A percentile compares a stretch with the other conserved stretches of the same genome.
Conservation (phyloP, 2,888 invertebrate genomes). For the Cosmia pyralina region DNA sequence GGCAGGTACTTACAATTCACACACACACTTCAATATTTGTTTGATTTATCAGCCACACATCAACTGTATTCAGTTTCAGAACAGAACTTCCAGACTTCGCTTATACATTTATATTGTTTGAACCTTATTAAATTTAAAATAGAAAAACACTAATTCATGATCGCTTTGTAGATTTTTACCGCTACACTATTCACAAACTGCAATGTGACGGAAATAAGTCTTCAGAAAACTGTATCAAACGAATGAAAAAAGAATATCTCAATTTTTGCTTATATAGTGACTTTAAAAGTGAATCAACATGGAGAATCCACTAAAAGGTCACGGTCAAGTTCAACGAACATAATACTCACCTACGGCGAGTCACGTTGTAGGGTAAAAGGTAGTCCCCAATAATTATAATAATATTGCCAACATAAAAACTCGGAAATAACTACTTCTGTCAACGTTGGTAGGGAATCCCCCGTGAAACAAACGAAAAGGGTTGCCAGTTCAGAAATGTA, state of each 20-base stretch:
- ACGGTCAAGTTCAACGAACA: too few relatives aligned
- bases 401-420: background rate
- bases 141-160: background rate
- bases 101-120: background rate
- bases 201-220: background rate
- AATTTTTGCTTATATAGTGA: background rate
- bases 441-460: background rate
- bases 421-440: background rate
- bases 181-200: background rate
- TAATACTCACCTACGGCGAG: too few relatives aligned
- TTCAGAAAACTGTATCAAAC: background rate
- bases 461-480: too few relatives aligned
- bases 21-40: background rate
- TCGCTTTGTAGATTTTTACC: background rate
- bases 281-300: background rate
- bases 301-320: too few relatives aligned
- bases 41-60: background rate
- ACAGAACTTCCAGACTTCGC: background rate
- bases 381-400: background rate
- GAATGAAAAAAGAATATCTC: background rate
- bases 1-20: constrained; percentile 3
- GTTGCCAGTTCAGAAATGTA: background rate
- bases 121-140: background rate
- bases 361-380: background rate
- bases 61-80: background rate